Percentiles rank a stretch among this genome's conserved stretches.
Conservation (phyloP, 1,140 invertebrate genomes). For the Megathymus violae region DNA sequence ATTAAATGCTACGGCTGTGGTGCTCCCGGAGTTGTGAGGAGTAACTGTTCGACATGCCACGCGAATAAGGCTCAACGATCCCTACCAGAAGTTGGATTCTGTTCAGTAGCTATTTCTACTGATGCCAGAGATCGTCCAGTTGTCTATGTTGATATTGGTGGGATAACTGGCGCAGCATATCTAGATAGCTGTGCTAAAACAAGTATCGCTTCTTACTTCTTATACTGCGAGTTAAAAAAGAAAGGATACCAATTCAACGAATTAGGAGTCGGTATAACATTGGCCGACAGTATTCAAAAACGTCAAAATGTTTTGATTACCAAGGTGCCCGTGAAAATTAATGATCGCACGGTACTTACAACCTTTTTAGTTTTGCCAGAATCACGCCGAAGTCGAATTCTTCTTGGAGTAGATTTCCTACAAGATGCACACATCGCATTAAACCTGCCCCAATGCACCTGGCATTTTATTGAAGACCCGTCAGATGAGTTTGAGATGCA, state of each 20-base stretch:
- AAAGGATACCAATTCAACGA: conserved; percentile 13
- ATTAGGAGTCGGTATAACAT: background rate
- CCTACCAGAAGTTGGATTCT: conserved; percentile 1
- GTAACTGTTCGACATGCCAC: background rate
- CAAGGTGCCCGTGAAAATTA: conserved; percentile 9
- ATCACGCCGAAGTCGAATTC: conserved; percentile 22
- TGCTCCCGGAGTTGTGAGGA: background rate
- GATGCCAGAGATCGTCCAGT: conserved; percentile 9
- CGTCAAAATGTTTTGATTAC: conserved; percentile 4
- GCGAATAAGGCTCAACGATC: conserved; percentile 2
- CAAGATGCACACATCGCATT: conserved; percentile 36
- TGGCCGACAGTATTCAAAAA: conserved; percentile 27
- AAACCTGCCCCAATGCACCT: conserved; percentile 36
- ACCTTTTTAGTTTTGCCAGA: conserved; percentile 38
- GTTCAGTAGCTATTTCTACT: conserved; percentile 1
- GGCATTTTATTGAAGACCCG: conserved; percentile 24
- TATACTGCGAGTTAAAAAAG: conserved; percentile 11
- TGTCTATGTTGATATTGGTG: conserved; percentile 17
- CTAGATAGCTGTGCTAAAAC: conserved; percentile 34
- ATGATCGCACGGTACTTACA: conserved; percentile 12
- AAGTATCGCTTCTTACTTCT: conserved; percentile 15
- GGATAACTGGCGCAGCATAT: conserved; percentile 13
- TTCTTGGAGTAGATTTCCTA: conserved; percentile 40
- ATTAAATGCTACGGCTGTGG: too few species aligned
- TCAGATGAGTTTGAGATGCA: conserved; percentile 15